Conservation (phyloP, 2,113 vertebrate species). For the Chiloscyllium plagiosum region DNA sequence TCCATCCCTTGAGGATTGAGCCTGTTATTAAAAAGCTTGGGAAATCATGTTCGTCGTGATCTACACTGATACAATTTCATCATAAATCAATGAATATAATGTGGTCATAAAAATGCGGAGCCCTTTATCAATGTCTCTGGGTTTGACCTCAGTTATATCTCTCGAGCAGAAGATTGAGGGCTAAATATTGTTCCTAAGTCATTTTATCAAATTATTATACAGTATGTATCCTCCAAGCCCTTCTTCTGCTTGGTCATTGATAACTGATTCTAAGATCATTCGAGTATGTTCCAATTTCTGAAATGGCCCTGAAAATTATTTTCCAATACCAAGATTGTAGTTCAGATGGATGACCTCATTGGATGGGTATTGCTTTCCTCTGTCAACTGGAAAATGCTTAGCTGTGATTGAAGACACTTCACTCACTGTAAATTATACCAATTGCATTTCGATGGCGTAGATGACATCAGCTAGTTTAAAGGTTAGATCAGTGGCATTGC, state of each 20-base stretch:
- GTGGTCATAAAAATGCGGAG: not conserved
- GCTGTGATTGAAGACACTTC: slow-evolving; percentile 7
- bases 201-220: not conserved
- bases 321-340: not conserved
- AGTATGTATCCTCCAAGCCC: not conserved
- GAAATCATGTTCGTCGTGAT: not conserved
- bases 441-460: not conserved
- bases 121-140: not conserved
- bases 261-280: not conserved
- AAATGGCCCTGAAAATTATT: not conserved
- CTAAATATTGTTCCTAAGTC: not conserved
- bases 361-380: not conserved
- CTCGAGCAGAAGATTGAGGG: not conserved
- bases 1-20: not conserved
- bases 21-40: not conserved
- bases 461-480: slow-evolving; percentile 25
- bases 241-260: not conserved
- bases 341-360: not conserved
- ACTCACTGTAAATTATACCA: not conserved
- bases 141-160: not conserved
- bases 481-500: not conserved
- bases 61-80: not conserved
- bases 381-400: slow-evolving; percentile 16
- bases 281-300: not conserved
- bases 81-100: slow-evolving; percentile 13